Evolutionary conservation across 2,113 vertebrate genomes (phyloP).

Genomic region (Actenoides lindsayi): DNA sequence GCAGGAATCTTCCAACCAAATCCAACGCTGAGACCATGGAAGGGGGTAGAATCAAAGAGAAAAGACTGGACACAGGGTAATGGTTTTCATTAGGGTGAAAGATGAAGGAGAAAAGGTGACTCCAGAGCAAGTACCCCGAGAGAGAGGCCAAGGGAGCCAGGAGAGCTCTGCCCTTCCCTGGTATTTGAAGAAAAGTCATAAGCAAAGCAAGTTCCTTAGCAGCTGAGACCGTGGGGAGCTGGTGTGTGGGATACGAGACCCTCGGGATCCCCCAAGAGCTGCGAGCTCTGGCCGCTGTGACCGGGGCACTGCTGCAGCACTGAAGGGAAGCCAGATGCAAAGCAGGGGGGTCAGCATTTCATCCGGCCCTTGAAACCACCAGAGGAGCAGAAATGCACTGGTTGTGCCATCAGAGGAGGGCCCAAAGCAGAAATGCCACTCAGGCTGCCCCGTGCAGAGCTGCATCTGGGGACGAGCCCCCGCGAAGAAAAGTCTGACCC

Average conservation of each 20-base stretch:
- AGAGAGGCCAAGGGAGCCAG: not conserved
- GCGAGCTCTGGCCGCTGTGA: rapidly evolving
- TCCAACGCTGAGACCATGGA: not conserved
- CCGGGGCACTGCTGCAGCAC: not conserved
- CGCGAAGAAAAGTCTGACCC: not conserved
- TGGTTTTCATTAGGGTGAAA: not conserved
- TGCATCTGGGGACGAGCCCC: not conserved
- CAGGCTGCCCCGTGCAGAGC: not conserved
- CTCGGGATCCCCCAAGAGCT: not conserved
- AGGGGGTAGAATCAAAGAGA: not conserved
- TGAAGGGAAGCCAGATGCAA: not conserved
- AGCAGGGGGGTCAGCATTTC: not conserved
- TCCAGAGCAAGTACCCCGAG: not conserved
- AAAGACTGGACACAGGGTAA: not conserved
- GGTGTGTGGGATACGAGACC: not conserved
- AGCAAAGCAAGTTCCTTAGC: not conserved
- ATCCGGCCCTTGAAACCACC: not conserved
- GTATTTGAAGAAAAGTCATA: not conserved
- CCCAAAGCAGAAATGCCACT: not conserved
- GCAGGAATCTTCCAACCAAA: not conserved
- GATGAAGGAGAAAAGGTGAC: not conserved
- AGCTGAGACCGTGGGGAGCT: not conserved
- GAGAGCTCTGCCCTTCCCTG: not conserved
- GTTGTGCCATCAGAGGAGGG: not conserved
- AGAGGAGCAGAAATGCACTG: not conserved